Base-by-base conservation (phyloP, 2,113 vertebrate species). In the Hemicordylus capensis region DNA sequence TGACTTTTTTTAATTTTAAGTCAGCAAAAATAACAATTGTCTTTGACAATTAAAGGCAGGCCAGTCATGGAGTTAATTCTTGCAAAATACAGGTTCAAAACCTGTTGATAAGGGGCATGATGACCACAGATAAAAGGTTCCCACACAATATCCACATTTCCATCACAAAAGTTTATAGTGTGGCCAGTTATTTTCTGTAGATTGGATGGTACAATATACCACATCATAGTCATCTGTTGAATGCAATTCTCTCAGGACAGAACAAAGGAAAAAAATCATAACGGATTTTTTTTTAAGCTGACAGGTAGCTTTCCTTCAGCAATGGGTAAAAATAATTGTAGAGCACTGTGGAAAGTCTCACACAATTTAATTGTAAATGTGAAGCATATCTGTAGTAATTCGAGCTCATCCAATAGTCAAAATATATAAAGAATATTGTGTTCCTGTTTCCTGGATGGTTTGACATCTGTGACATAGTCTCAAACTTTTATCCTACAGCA, bases 271-370 rank as follows among this genome's bases (percentile, higher is more conserved):
- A 12, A 19, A 44, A 66, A 48, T 64, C 44, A 80, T 24, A 51
- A n/a, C 26, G 14, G 26, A 12, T n/a, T 4, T 39, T 31, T 51
- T 51, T 74, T 44, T 42, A 34, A 56, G 26, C 5, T 4, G 26
- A 17, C 24, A 61, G 34, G 3, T 64, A 90, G 91, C 79, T 85
- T 63, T 88, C 75, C 17, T 86, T 54, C 69, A 90, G n/a, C 80
- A 87, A 24, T 88, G 24, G n/a, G 54, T 84, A 83, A 86, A 83
- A 90, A 88, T 48, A 42, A 44, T 22, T 46, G 4, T 24, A 15
- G 72, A 15, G n/a, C 74, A 26, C n/a, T 63, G 81, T 24, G 42
- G 10, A 80, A 90, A 85, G 80, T 24, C 54, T 44, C 42, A 83
- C 81, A 39, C 44, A 67, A 48, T 0, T 0, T 82, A 90, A 11